Conservation (phyloP, 2,113 vertebrate genomes). For the Thinocorus orbignyianus region DNA sequence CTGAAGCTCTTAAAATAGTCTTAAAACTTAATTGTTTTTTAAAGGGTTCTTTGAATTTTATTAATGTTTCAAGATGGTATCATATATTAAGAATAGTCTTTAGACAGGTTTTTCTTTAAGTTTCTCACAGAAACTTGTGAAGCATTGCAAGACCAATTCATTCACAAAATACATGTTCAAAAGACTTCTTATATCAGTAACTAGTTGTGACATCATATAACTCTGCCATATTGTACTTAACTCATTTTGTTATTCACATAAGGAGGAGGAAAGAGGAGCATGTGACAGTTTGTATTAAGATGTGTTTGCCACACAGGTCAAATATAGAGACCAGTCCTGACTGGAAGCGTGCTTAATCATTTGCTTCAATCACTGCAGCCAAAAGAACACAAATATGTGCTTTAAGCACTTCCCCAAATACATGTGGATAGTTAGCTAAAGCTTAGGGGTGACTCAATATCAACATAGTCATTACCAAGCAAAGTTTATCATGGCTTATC, state of each 20-base stretch:
- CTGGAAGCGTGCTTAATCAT: background rate
- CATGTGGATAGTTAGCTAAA: background rate
- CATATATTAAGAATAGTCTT: background rate
- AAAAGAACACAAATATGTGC: background rate
- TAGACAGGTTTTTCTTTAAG: background rate
- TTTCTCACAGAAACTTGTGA: background rate
- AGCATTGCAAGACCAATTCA: background rate
- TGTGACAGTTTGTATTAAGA: background rate
- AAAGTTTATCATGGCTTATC: background rate
- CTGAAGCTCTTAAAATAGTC: background rate
- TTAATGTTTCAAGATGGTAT: background rate
- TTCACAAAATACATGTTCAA: background rate
- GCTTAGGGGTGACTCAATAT: background rate
- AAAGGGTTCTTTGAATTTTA: background rate
- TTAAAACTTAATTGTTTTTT: background rate
- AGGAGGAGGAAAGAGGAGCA: background rate
- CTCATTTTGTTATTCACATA: background rate
- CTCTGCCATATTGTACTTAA: background rate
- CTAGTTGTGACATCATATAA: background rate
- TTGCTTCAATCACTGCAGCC: background rate
- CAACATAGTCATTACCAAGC: background rate
- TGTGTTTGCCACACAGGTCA: background rate
- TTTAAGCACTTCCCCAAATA: background rate
- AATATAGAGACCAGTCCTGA: background rate
- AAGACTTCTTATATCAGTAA: background rate